Conservation (phyloP, 2,113 vertebrate species). For the Crotophaga sulcirostris region DNA sequence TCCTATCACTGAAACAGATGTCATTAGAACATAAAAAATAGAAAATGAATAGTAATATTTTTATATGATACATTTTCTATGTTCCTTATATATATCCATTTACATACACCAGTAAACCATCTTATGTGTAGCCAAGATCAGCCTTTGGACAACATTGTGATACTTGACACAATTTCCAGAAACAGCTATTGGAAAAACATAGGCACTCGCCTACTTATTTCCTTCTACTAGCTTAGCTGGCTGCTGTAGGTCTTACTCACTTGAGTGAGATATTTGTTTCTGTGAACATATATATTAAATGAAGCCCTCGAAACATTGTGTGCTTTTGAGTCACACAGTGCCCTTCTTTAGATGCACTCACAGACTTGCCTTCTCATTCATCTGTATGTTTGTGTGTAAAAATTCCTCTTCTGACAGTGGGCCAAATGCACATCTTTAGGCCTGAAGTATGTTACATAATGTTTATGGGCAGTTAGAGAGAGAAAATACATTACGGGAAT, state of each 20-base stretch:
- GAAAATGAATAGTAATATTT: not conserved
- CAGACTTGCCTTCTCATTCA: not conserved
- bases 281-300: fast-evolving
- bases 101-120: not conserved
- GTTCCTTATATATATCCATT: not conserved
- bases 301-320: not conserved
- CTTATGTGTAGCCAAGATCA: not conserved
- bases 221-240: not conserved
- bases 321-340: not conserved
- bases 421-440: not conserved
- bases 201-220: not conserved
- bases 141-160: not conserved
- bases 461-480: not conserved
- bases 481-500: not conserved
- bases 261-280: not conserved
- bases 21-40: not conserved
- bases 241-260: not conserved
- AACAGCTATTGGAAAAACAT: too few species aligned
- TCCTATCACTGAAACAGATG: not conserved
- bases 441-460: not conserved
- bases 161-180: too few species aligned
- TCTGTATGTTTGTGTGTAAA: not conserved
- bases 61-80: not conserved
- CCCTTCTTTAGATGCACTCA: not conserved
- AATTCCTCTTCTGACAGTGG: not conserved